phyloP scores from a whole-genome alignment of 2,113 vertebrate genomes.

The Litocranius walleri region DNA sequence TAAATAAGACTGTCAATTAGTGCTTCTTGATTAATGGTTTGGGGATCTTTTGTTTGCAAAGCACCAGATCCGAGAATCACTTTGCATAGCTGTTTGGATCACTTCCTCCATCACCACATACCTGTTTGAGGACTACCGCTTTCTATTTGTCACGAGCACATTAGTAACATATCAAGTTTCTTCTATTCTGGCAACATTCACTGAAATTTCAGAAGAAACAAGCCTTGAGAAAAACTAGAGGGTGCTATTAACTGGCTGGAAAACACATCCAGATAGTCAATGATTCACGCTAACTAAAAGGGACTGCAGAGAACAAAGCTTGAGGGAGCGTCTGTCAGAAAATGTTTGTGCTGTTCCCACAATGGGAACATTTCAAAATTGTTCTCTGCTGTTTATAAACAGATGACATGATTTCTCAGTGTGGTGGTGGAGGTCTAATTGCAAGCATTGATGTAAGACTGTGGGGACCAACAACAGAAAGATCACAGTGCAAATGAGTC shows the following conservation, averaged over 20 bases:
- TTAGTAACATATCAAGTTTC: background rate
- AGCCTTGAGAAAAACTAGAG: background rate
- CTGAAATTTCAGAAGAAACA: background rate
- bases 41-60: background rate
- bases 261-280: background rate
- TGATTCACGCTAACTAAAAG: background rate
- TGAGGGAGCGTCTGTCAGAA: conserved; percentile 36
- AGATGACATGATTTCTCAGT: conserved; percentile 31
- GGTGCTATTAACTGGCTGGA: background rate
- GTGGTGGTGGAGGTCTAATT: background rate
- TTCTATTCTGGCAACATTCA: background rate
- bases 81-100: background rate
- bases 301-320: conserved; percentile 12
- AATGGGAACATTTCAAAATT: conserved; percentile 41
- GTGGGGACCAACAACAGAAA: background rate
- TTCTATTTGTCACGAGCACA: background rate
- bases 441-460: conserved; percentile 23
- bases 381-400: conserved; percentile 51
- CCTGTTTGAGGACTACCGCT: background rate
- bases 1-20: background rate
- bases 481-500: conserved; percentile 21
- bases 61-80: background rate
- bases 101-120: background rate
- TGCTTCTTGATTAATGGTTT: background rate
- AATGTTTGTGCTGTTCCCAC: conserved; percentile 42